These are phyloP conservation scores for Eupsittula cactorum DNA, from an alignment of 2,113 vertebrate genomes.

Conservation along the genomic window DNA sequence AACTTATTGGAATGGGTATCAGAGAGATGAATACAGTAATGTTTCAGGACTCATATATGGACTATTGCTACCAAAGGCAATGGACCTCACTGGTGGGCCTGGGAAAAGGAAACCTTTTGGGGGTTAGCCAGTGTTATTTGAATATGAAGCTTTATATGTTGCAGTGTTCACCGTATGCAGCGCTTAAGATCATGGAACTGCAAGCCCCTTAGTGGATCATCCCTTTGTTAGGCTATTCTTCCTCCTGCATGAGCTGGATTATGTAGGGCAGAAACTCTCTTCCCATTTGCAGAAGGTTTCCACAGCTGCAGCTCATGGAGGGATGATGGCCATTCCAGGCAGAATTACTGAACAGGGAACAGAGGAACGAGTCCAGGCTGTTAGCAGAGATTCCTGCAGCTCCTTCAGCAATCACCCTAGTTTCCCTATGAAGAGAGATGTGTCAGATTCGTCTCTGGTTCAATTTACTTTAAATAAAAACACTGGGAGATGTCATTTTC, in stretches of 20 bases:
- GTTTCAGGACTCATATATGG: neutral
- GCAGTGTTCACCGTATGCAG: fast-evolving
- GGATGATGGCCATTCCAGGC: neutral
- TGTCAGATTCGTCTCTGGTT: slow-evolving; percentile 23
- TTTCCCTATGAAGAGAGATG: neutral
- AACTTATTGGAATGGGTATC: fast-evolving
- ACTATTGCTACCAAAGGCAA: neutral
- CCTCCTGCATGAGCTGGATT: neutral
- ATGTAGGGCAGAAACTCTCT: neutral
- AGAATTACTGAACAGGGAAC: neutral
- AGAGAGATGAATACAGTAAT: fast-evolving
- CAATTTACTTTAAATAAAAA: slow-evolving; percentile 47
- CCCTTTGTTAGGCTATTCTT: neutral
- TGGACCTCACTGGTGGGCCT: too few species aligned
- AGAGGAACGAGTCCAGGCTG: neutral
- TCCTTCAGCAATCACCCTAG: neutral
- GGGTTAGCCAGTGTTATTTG: neutral
- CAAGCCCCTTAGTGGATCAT: neutral
- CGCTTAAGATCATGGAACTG: neutral
- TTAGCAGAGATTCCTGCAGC: neutral
- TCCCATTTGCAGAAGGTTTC: neutral
- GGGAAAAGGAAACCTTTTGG: neutral
- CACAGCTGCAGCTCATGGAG: neutral
- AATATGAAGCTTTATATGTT: neutral
- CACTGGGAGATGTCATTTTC: neutral